Evolutionary conservation across 2,113 vertebrate genomes (phyloP), one percentile per base, ranked within the genome.

Genomic region (Colaptes auratus): DNA sequence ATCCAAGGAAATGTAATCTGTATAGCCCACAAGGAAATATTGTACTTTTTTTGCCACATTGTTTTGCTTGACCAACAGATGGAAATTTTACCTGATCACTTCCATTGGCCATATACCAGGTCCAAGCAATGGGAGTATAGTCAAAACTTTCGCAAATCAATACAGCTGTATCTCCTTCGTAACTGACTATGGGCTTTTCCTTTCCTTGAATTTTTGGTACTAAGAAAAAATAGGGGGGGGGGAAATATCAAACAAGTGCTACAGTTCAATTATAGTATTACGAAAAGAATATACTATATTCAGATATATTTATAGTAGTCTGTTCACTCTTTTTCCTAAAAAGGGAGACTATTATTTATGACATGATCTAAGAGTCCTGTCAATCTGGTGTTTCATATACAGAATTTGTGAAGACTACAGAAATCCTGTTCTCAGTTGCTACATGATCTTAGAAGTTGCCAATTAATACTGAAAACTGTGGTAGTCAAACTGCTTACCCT

Each of bases 81-180:
- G 5, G 18, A 39, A 53, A 63, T 15, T 94, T 97, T 96, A 98
- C 98, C 98, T 83, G 71, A 31, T 93, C 61, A 52, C 92, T 98
- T 86, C 91, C 97, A 64, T 97, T 98, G 46, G 30, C 67, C 61
- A 17, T 76, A 71, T 97, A 97, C 98, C 98, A 98, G 8, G 39
- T 82, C 98, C 98, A 98, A 33, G 46, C 12, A 52, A 65, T 27
- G n/a, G 98, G 88, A 60, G 23, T 6, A 78, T 96, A 87, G 1
- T 6, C 52, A 23, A 3, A 23, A 81, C 77, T 95, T 70, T 92
- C 87, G 95, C 98, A 98, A 6, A 79, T 25, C 92, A 98, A 44
- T 56, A 97, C 66, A 85, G 92, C 78, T 21, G 18, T 42, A 89
- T 98, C 98, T 50, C 96, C 90, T 71, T 91, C 69, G 1, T 98